Evolutionary conservation across 2,113 vertebrate species (phyloP), one percentile per base, ranked within the genome.

Genomic region (Grus americana): DNA sequence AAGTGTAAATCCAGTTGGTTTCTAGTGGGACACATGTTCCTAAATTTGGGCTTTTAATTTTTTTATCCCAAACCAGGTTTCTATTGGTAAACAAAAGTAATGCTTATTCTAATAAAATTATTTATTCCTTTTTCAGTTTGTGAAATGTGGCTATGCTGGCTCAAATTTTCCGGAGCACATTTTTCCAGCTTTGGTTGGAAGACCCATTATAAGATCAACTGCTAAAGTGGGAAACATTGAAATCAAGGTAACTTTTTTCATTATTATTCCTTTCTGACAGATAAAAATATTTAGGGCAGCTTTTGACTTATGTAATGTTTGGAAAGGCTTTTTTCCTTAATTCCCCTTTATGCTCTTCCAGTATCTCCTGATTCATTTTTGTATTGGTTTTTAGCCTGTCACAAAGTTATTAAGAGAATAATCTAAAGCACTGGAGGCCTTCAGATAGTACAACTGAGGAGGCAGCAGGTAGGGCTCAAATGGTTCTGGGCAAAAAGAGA

Each of bases 151-250:
- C 88, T 99, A 99, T 98, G 99, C 99, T 82, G 99, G 99, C 95
- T 99, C 99, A 95, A 99, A 99, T 98, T 99, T 99, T 97, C 99
- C 99, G 16, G 99, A 99, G 97, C 99, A 99, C 98, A 99, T 99
- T 97, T 99, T 99, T 97, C 99, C 99, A 95, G 99, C 99, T 75
- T 98, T 99, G 93, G 99, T 99, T 97, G 99, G 99, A 96, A 98
- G 99, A 98, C 99, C 99, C 90, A 99, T 99, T 98, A 99, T 99
- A 96, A 99, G 99, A 97, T 99, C 99, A 85, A 99, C 99, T 86
- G 98, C 99, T 97, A 99, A 99, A 99, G 99, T 99, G 97, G 99
- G 99, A 97, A 99, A 99, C 98, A 99, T 99, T 96, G 99, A 99
- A 98, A 99, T 99, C 97, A 99, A 99, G 99, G 99, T 99, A 99